Evolutionary conservation across 2,888 invertebrate species (phyloP), one percentile per base, ranked within the genome.

Genomic region (Penaeus monodon): DNA sequence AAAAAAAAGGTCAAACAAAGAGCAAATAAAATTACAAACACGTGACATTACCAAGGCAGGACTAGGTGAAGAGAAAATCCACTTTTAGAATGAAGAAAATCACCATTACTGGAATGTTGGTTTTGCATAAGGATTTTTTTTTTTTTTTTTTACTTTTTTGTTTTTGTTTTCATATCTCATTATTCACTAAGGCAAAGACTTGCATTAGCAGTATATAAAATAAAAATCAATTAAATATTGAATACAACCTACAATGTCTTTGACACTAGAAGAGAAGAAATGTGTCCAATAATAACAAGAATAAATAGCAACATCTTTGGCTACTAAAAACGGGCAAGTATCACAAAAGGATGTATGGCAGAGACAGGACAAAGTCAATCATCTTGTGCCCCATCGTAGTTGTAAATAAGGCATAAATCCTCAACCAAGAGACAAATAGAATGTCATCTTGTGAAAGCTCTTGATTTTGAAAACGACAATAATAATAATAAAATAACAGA

Each of bases 171-270:
- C 57, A 57, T 57, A 57, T 57, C 10, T 57, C 57, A 57, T 57
- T 20, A 57, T 57, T 73, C 74, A 66, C 38, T 70, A 86, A 81
- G 80, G 85, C 80, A 85, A 85, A 70, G 49, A 70, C 33, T 70
- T 70, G 49, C 81, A 82, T 73, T 57, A 57, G 57, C 57, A 65
- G 68, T 27, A 68, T 44, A 81, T 81, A 81, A 64, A 80, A 80
- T 79, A 38, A 80, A 44, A 80, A 64, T n/a, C 66, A 66, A 64
- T 57, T 66, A 82, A 63, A 38, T 68, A 68, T 81, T 68, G 81
- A 76, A 57, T 86, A 86, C 86, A 86, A 86, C 86, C 86, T 86
- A 86, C 86, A 74, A 76, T 86, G 86, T 86, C 82, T 86, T 81
- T 68, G 81, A 81, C 81, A 86, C 85, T 70, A 70, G 49, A 68